These are phyloP conservation scores for Lingula anatina DNA, from an alignment of 2,888 invertebrate genomes.

Conservation along the genomic window DNA sequence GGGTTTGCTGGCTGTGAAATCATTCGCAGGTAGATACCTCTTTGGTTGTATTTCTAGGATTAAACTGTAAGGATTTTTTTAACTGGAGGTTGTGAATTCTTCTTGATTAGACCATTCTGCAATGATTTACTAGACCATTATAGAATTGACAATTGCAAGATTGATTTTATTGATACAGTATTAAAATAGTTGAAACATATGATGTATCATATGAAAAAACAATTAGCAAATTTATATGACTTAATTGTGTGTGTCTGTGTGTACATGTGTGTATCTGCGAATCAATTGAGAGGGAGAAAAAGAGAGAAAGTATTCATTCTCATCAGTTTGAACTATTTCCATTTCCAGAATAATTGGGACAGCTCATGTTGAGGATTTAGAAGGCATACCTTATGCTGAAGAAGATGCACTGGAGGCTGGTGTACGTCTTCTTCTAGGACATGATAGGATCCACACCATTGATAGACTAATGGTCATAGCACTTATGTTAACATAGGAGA, in stretches of 20 bases:
- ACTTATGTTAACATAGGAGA: slow-evolving; percentile 23
- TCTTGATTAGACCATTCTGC: no score
- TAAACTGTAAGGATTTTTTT: no score
- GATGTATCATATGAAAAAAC: not conserved
- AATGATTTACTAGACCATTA: no score
- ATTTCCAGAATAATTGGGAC: slow-evolving; percentile 24
- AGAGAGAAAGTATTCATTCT: not conserved
- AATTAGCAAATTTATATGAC: not conserved
- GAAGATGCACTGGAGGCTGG: slow-evolving; percentile 26
- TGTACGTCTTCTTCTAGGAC: slow-evolving; percentile 19
- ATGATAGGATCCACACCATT: slow-evolving; percentile 20
- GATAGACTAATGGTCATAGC: slow-evolving; percentile 23
- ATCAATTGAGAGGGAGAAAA: not conserved
- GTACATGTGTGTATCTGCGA: not conserved
- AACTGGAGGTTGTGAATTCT: no score
- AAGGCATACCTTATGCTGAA: slow-evolving; percentile 17
- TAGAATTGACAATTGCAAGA: no score
- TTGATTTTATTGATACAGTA: no score
- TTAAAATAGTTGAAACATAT: no score
- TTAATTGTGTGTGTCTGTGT: no score
- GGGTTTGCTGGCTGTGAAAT: slow-evolving; percentile 34
- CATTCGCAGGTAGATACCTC: slow-evolving; percentile 26
- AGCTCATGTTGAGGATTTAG: slow-evolving; percentile 22
- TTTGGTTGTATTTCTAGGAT: no score
- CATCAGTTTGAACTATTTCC: not conserved